Base-by-base conservation (phyloP, 2,888 invertebrate genomes). In the Oligia strigilis region DNA sequence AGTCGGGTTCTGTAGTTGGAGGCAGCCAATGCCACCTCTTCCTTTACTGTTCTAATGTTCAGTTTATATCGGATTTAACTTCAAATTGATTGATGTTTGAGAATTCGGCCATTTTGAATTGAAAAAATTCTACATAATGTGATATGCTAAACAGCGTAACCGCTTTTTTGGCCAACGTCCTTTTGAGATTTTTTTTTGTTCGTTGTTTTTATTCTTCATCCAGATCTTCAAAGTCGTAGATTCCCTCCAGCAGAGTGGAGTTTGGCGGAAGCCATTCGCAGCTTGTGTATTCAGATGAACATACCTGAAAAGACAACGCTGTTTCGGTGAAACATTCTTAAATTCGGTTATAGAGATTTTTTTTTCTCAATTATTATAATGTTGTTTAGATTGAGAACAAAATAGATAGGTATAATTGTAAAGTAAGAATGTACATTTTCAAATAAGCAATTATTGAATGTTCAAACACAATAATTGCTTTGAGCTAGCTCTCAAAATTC, bases 191-290 rank as follows among this genome's bases (percentile, higher is more conserved):
- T 14, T 46, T 23, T 36, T 19, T 19, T 69, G 0, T 46, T 70
- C 4, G 4, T 52, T 40, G 14, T 62, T 14, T 49, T 73, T 87
- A 83, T 58, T 90, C 86, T 80, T 90, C 86, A 77, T 88, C 86
- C 60, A 85, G 75, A 74, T 89, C 87, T 60, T 88, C 85, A 72
- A 86, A 87, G 52, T 91, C 87, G 80, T 91, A 94, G 74, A 92
- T 92, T 71, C 93, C 92, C 80, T 95, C 96, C 70, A 92, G 94
- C 65, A 98, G 97, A 1, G 95, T 94, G 5, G 97, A 97, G 67
- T 98, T 98, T 94, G 97, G 98, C 69, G 98, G 98, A 65, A 94
- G 95, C 86, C 98, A 98, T 87, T 95, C 95, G 73, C 95, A 95
- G 87, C 94, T 94, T 6, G 94, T 94, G 86, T 93, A 92, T 75